Conservation (phyloP, 2,888 invertebrate genomes). For the Phasia obesa region DNA sequence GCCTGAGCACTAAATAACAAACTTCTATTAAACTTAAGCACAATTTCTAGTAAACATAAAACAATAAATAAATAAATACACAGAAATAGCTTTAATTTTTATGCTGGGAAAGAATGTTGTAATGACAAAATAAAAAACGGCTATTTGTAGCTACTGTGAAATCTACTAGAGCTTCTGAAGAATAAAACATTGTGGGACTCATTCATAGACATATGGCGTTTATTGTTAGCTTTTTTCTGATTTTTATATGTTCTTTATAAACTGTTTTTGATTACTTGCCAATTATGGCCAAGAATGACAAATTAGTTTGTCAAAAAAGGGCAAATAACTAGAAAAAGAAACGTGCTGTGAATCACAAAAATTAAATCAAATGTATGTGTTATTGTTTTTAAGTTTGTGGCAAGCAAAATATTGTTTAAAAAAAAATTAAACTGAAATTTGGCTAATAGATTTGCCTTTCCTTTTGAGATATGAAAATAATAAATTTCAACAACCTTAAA, state of each 20-base stretch:
- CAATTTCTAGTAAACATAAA: not conserved
- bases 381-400: not conserved
- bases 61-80: not conserved
- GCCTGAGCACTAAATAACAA: not conserved
- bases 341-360: conserved; percentile 57
- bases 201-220: conserved; percentile 46
- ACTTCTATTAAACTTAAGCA: not conserved
- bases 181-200: conserved; percentile 33
- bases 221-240: conserved; percentile 19
- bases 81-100: not conserved
- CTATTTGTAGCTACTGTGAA: conserved; percentile 17
- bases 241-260: conserved; percentile 50
- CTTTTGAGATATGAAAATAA: conserved; percentile 10
- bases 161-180: not conserved
- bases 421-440: conserved; percentile 1
- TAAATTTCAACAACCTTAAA: conserved; percentile 19
- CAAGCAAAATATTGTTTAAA: not conserved
- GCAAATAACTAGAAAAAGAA: conserved; percentile 58
- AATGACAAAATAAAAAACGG: conserved; percentile 12
- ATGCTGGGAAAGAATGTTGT: conserved; percentile 59
- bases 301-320: conserved; percentile 64
- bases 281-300: conserved; percentile 69
- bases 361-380: not conserved
- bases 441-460: conserved; percentile 13
- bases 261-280: conserved; percentile 68